These are phyloP conservation scores for Adelosebastes latens DNA, from an alignment of 2,797 vertebrate genomes.

Conservation along the genomic window DNA sequence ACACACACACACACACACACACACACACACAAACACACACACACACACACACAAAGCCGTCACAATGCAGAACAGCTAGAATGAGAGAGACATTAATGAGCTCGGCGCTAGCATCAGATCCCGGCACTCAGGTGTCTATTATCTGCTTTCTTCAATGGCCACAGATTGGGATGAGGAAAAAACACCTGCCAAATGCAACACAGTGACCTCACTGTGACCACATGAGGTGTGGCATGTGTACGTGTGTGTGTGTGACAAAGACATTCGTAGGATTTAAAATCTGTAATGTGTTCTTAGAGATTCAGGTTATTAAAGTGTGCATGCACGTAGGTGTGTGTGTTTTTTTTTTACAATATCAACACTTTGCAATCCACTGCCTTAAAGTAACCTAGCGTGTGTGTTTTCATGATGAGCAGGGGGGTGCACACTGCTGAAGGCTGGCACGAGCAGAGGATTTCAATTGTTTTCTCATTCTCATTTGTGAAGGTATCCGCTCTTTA, in stretches of 20 bases:
- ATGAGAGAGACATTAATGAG: conserved; percentile 54
- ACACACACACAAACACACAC: neutral
- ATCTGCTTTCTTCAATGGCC: conserved; percentile 50
- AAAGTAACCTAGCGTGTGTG: conserved; percentile 47
- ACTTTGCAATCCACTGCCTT: conserved; percentile 21
- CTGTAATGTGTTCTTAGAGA: neutral
- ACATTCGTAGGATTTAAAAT: conserved; percentile 13
- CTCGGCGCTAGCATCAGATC: conserved; percentile 34
- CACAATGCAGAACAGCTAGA: conserved; percentile 38
- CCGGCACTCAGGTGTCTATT: conserved; percentile 55
- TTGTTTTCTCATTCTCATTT: conserved; percentile 55
- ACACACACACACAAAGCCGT: conserved; percentile 16
- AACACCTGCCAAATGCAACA: conserved; percentile 50
- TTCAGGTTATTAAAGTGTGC: neutral
- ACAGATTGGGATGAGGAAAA: conserved; percentile 38
- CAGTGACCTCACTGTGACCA: conserved; percentile 51
- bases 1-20: too few species aligned
- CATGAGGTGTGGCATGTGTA: neutral
- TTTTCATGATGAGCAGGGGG: conserved; percentile 60
- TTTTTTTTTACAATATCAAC: neutral
- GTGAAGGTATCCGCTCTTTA: conserved; percentile 53
- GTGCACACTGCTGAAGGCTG: neutral
- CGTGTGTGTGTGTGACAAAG: neutral
- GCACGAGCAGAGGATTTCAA: conserved; percentile 68
- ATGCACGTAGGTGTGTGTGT: neutral